Base-by-base conservation (phyloP, 2,888 invertebrate species). In the Hyposoter didymator region DNA sequence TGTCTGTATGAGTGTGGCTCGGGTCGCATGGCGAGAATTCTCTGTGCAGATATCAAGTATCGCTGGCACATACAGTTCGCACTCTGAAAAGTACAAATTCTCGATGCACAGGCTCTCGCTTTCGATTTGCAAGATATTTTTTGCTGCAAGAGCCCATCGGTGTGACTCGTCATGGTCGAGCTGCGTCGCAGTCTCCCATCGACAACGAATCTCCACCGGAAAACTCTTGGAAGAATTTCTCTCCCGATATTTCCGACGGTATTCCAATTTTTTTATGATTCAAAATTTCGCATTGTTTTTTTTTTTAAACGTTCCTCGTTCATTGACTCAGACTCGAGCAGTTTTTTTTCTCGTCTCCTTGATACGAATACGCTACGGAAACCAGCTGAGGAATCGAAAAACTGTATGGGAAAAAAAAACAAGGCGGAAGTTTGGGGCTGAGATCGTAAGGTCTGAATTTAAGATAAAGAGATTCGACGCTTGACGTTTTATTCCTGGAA, bases 31-130 rank as follows among this genome's bases (percentile, higher is more conserved):
- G 22, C 43, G 32, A 17, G n/a, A 59, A 84, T 79, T 73, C 81
- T 84, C 84, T 35, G 43, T 22, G 8, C 43, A 82, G 82, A 82
- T 79, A 73, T 87, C 80, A 82, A 79, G 55, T 78, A 70, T 72
- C 59, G 49, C 43, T 76, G 35, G 19, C 52, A 39, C 28, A 47
- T 52, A 39, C 39, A n/a, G 67, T 32, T 39, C 62, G n/a, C n/a
- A 43, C 32, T 43, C 76, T 39, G 67, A 35, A 76, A 80, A 80
- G 84, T 74, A 85, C 84, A 84, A 69, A 83, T 80, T 85, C 66
- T 84, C 72, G 22, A 43, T 39, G 19, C 78, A 62, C 82, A 86
- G 80, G 47, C 66, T 52, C 8, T 76, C 66, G 45, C 52, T 72
- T 79, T 72, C 79, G 55, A 79, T 75, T 82, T 67, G 73, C 75